Evolutionary conservation across 1,140 invertebrate species (phyloP).

Genomic region (Dinoponera quadriceps): DNA sequence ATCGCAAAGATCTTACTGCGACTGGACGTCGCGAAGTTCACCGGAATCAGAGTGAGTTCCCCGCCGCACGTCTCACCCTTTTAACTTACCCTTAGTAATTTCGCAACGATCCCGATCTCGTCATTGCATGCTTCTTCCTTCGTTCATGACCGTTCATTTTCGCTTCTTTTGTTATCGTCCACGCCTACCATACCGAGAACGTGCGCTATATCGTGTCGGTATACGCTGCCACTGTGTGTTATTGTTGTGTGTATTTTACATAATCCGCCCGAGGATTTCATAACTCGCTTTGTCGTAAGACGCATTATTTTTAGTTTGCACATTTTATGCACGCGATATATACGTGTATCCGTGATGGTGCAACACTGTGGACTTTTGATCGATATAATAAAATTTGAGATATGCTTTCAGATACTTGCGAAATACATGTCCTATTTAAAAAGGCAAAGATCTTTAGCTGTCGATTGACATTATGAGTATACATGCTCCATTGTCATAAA

Average conservation of each 20-base stretch:
- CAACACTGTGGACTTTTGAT: neutral
- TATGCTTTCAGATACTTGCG: neutral
- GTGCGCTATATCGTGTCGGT: neutral
- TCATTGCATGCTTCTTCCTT: conserved; percentile 24
- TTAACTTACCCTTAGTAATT: neutral
- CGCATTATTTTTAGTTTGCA: conserved; percentile 45
- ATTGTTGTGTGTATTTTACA: conserved; percentile 39
- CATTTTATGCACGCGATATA: neutral
- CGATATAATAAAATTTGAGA: neutral
- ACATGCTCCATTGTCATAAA: too few species aligned
- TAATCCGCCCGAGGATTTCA: conserved; percentile 48
- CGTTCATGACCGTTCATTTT: conserved; percentile 25
- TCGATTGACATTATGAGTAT: too few species aligned
- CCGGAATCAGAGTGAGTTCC: conserved; percentile 77
- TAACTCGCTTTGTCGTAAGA: conserved; percentile 46
- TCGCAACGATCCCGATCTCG: neutral
- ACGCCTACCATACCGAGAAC: neutral
- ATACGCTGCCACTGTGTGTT: neutral
- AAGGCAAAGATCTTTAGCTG: too few species aligned
- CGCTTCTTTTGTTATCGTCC: neutral
- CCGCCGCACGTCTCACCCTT: conserved; percentile 39
- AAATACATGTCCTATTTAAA: too few species aligned
- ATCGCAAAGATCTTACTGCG: conserved; percentile 77
- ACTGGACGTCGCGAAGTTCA: conserved; percentile 71
- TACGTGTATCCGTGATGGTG: neutral